A percentile compares a stretch with the other conserved stretches of the same genome.
Evolutionary conservation across 2,113 vertebrate genomes (phyloP).

Genomic region (Megaceryle torquata): DNA sequence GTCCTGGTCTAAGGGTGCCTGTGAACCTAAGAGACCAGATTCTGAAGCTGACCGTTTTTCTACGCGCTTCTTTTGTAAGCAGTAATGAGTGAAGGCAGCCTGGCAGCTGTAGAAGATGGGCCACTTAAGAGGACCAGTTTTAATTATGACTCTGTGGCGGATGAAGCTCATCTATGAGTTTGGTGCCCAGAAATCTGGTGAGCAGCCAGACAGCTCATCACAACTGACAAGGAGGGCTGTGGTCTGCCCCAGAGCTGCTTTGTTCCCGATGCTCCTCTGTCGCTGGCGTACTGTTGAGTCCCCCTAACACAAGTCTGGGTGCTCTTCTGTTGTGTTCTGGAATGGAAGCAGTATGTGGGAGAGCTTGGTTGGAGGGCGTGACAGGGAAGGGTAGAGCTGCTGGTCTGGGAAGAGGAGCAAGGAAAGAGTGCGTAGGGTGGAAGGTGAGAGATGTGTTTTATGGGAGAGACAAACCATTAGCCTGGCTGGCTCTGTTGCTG

Average conservation of each 20-base stretch:
- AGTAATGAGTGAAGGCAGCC: not conserved
- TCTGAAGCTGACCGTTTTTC: rapidly evolving
- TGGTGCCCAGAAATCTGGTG: not conserved
- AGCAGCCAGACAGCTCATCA: not conserved
- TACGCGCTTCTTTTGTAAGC: not conserved
- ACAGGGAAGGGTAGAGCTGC: not conserved
- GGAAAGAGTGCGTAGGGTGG: not conserved
- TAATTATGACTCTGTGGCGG: not conserved
- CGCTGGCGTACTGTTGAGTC: rapidly evolving
- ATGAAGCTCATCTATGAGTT: not conserved
- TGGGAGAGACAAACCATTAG: not conserved
- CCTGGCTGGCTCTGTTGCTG: not conserved
- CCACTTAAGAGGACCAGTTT: not conserved
- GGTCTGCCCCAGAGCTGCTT: not conserved
- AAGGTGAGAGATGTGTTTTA: not conserved
- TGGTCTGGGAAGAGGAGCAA: not conserved
- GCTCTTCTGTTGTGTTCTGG: not conserved
- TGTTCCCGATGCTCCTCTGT: not conserved
- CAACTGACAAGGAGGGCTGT: not conserved
- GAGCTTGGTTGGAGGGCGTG: not conserved
- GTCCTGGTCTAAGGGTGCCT: rapidly evolving
- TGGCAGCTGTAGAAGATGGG: not conserved
- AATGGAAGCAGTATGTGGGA: not conserved
- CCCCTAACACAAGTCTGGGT: rapidly evolving
- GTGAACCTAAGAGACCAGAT: not conserved